These are phyloP conservation scores for Sphecodes monilicornis DNA, from an alignment of 2,888 invertebrate genomes.

Conservation along the genomic window DNA sequence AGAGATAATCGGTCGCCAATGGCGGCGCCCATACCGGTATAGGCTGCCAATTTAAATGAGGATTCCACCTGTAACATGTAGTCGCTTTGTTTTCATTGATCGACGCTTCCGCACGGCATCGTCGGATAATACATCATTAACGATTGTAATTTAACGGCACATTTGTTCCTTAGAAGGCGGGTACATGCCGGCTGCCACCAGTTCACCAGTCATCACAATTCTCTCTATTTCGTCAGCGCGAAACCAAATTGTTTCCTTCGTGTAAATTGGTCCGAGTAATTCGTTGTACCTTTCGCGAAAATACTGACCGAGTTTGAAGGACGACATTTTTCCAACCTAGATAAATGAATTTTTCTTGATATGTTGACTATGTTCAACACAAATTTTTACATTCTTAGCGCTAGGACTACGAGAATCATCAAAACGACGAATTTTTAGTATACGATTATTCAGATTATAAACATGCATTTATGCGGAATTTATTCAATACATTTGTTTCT, in stretches of 20 bases:
- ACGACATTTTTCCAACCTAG: constrained; percentile 40
- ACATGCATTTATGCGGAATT: too few species aligned
- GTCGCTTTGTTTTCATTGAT: neutral
- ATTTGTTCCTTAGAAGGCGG: constrained; percentile 86
- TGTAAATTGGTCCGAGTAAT: constrained; percentile 40
- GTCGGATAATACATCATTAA: neutral
- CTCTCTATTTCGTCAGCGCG: constrained; percentile 84
- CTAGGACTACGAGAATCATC: too few species aligned
- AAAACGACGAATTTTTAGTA: too few species aligned
- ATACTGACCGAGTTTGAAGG: constrained; percentile 45
- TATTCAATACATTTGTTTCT: too few species aligned
- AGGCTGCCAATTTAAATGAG: constrained; percentile 88
- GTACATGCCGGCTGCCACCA: constrained; percentile 89
- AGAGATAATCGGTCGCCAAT: constrained; percentile 38
- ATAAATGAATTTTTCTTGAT: neutral
- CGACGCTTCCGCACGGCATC: neutral
- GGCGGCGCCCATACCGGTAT: constrained; percentile 78
- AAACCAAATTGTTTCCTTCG: constrained; percentile 34
- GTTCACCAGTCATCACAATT: constrained; percentile 89
- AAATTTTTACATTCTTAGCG: neutral
- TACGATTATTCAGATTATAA: too few species aligned
- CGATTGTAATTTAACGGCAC: constrained; percentile 20
- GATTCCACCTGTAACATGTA: constrained; percentile 84
- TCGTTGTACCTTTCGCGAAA: constrained; percentile 36
- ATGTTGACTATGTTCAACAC: too few species aligned